Conservation (phyloP, 2,113 vertebrate species). For the Cynopterus brachyotis region DNA sequence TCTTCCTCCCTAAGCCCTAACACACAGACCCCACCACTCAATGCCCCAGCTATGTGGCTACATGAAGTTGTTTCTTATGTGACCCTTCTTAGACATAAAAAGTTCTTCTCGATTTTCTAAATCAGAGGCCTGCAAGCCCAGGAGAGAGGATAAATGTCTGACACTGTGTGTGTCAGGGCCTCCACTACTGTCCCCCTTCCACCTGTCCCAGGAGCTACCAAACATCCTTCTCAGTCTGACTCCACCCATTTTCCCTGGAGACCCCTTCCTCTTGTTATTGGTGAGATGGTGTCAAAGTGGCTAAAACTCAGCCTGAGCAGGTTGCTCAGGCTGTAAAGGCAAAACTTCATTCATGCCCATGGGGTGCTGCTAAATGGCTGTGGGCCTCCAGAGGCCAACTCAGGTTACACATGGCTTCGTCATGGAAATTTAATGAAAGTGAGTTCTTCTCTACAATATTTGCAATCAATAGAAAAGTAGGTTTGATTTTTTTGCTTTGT, state of each 20-base stretch:
- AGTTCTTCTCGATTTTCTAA: neutral
- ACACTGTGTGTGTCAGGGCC: neutral
- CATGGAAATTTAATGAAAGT: constrained; percentile 23
- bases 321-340: neutral
- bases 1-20: neutral
- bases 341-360: neutral
- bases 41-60: neutral
- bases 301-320: neutral
- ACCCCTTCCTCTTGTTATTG: neutral
- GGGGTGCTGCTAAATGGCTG: neutral
- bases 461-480: constrained; percentile 45
- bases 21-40: neutral
- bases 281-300: neutral
- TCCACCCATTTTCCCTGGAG: neutral
- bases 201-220: neutral
- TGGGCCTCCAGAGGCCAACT: neutral
- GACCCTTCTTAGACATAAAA: neutral
- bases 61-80: neutral
- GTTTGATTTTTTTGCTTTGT: constrained; percentile 51
- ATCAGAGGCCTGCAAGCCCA: neutral
- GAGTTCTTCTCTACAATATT: constrained; percentile 39
- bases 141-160: neutral
- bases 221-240: neutral
- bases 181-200: neutral
- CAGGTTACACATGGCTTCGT: neutral